phyloP scores from a whole-genome alignment of 2,888 invertebrate species.

The Gibbula magus region DNA sequence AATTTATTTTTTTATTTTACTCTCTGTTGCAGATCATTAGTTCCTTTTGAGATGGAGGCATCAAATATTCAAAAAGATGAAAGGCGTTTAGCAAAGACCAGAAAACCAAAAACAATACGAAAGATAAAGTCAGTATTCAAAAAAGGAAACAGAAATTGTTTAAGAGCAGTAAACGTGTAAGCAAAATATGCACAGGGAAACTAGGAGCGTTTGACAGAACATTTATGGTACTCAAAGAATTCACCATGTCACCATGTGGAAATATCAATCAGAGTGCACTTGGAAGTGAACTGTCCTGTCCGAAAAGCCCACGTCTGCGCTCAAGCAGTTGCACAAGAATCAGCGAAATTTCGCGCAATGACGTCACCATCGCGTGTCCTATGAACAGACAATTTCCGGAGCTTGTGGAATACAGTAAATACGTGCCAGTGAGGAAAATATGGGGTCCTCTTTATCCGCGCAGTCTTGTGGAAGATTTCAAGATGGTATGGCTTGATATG shows the following conservation, averaged over 20 bases:
- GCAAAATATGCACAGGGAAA: background rate
- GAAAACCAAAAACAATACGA: background rate
- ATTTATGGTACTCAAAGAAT: background rate
- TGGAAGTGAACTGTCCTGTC: background rate
- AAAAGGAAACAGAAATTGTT: background rate
- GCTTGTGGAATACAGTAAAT: conserved; percentile 27
- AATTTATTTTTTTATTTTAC: no score
- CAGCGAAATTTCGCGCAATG: background rate
- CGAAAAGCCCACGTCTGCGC: background rate
- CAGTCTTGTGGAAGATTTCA: conserved; percentile 22
- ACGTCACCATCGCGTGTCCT: background rate
- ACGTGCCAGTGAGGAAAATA: conserved; percentile 30
- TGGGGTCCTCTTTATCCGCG: conserved; percentile 22
- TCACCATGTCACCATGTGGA: background rate
- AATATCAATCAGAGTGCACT: background rate
- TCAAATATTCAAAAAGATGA: no score
- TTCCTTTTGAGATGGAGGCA: no score
- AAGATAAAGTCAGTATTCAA: background rate
- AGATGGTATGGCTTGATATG: conserved; percentile 36
- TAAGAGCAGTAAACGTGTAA: background rate
- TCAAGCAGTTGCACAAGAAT: background rate
- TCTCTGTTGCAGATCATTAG: no score
- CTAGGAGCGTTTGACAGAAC: no score
- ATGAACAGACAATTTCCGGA: background rate
- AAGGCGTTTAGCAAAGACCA: background rate